Evolutionary conservation across 2,797 vertebrate species (phyloP), one percentile per base, ranked within the genome.

Genomic region (Enteromius afrohamiltoni): DNA sequence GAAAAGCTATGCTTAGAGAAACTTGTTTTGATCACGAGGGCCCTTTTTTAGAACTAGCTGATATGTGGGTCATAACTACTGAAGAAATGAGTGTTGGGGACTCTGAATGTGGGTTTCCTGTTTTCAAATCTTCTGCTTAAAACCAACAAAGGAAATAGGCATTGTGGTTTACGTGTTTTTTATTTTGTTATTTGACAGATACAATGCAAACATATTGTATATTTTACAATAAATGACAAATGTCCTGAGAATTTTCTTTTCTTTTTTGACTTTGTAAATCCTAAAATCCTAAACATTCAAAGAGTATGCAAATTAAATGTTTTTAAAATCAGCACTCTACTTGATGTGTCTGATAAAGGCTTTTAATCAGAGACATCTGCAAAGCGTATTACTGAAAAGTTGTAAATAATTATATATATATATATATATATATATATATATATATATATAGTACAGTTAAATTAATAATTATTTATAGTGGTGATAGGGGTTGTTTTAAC

Each of bases 81-180:
- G 5, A 17, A 65, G 60, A 67, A 49, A 58, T 34, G 3, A 8
- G 19, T 62, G 79, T 23, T 4, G 2, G 13, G 37, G 0, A 40
- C 26, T 73, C 8, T 7, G 6, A 51, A 40, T 75, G 71, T 75
- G 45, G 71, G n/a, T 82, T 82, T 55, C 80, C 47, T 82, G 71
- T 82, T 67, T 37, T 76, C 31, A 55, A 47, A 40, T 40, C 26
- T 31, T 49, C 58, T 53, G 23, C 11, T 31, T 58, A 47, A 31
- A 73, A 49, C 40, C 26, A 37, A 8, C 8, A 17, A 29, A 34
- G 79, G 26, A 81, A 81, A 47, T 31, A 34, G 40, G 49, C 3
- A 45, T 29, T 45, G 37, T 10, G 42, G 79, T 73, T 81, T 47
- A 62, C 26, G 19, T 23, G 53, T 73, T 80, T 17, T 53, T 21